These are phyloP conservation scores for Mirounga angustirostris DNA, from an alignment of 2,113 vertebrate genomes.

Conservation along the genomic window DNA sequence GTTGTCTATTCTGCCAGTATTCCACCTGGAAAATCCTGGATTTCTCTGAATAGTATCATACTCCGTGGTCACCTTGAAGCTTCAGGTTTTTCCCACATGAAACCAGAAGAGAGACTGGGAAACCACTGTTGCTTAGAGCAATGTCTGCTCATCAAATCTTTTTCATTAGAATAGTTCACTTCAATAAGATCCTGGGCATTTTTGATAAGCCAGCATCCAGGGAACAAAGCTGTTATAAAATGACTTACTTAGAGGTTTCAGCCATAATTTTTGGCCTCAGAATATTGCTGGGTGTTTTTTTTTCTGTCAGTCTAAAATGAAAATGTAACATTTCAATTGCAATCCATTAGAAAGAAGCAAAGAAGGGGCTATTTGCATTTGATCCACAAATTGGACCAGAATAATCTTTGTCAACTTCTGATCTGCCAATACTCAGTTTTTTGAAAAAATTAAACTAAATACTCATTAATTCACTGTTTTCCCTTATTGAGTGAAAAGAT, in stretches of 20 bases:
- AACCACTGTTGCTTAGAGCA: slow-evolving; percentile 70
- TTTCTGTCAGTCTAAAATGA: slow-evolving; percentile 87
- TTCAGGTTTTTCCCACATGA: slow-evolving; percentile 73
- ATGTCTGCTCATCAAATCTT: slow-evolving; percentile 77
- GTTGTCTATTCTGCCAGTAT: background rate
- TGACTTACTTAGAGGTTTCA: slow-evolving; percentile 84
- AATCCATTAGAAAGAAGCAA: slow-evolving; percentile 83
- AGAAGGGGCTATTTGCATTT: slow-evolving; percentile 81
- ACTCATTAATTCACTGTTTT: slow-evolving; percentile 85
- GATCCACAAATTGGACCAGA: slow-evolving; percentile 88
- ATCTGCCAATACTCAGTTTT: slow-evolving; percentile 79
- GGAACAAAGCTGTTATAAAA: slow-evolving; percentile 86
- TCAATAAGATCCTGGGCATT: slow-evolving; percentile 84
- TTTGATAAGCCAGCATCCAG: slow-evolving; percentile 85
- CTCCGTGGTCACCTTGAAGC: slow-evolving; percentile 73
- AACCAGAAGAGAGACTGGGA: slow-evolving; percentile 66
- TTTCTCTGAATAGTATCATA: slow-evolving; percentile 55
- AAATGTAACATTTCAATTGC: slow-evolving; percentile 88
- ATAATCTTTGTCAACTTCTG: slow-evolving; percentile 87
- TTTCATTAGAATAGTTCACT: slow-evolving; percentile 86
- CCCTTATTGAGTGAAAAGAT: slow-evolving; percentile 81
- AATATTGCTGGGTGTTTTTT: slow-evolving; percentile 85
- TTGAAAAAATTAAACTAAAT: slow-evolving; percentile 83
- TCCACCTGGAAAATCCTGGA: background rate
- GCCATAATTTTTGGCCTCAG: slow-evolving; percentile 87